phyloP scores from a whole-genome alignment of 2,113 vertebrate species.

The Elephas maximus region DNA sequence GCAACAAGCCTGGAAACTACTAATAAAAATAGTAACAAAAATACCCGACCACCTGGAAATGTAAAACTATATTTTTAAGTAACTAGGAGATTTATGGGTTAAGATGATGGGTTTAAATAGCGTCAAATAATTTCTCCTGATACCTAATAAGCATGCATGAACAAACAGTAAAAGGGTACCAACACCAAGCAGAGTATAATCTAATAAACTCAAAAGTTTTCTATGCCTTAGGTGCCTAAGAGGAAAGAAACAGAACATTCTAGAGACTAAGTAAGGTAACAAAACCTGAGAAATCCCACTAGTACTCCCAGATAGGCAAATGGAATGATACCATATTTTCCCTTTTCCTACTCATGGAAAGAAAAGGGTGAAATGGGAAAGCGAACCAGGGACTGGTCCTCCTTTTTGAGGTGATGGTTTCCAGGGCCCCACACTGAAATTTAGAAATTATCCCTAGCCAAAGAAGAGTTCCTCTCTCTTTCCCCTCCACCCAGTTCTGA shows the following conservation, averaged over 20 bases:
- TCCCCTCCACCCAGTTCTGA: background rate
- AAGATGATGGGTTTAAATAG: background rate
- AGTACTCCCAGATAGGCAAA: background rate
- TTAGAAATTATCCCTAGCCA: background rate
- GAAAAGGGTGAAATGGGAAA: background rate
- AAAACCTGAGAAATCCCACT: background rate
- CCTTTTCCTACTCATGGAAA: background rate
- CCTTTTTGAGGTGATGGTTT: background rate
- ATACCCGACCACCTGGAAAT: background rate
- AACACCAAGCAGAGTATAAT: background rate
- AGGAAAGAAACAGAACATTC: background rate
- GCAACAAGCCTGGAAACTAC: background rate
- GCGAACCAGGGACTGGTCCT: background rate
- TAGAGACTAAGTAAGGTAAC: background rate
- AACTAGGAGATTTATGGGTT: background rate
- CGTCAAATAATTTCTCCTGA: background rate
- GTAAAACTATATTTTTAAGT: background rate
- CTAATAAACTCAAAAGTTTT: background rate
- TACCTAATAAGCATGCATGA: background rate
- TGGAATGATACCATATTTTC: background rate
- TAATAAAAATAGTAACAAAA: background rate
- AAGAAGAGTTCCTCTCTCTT: background rate
- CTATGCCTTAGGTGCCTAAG: background rate
- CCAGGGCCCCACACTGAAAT: background rate
- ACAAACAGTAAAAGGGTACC: background rate